Conservation (phyloP, 2,113 vertebrate genomes). For the Apteryx owenii region DNA sequence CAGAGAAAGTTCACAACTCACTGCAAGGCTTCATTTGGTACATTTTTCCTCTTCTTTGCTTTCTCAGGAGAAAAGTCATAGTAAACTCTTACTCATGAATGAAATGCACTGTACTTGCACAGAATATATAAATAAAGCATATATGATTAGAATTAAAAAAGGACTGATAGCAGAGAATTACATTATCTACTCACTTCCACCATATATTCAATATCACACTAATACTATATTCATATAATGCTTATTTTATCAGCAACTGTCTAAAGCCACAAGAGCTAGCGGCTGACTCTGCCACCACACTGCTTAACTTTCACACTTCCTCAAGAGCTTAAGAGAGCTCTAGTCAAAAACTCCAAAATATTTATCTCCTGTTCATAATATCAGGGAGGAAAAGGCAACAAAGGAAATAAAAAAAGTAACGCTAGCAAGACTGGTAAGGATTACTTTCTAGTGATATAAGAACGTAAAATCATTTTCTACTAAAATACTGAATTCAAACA, state of each 20-base stretch:
- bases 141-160: background rate
- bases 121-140: background rate
- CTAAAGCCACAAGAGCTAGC: background rate
- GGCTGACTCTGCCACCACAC: background rate
- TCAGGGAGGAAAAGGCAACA: background rate
- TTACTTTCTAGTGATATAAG: background rate
- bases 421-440: background rate
- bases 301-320: background rate
- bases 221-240: background rate
- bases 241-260: background rate
- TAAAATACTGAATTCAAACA: background rate
- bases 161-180: background rate
- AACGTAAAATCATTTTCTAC: background rate
- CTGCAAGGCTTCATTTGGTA: background rate
- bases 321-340: background rate
- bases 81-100: constrained; percentile 30
- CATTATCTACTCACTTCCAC: background rate
- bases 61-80: constrained; percentile 26
- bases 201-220: background rate
- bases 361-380: background rate
- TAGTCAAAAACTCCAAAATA: background rate
- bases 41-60: constrained; percentile 19
- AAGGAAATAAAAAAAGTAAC: background rate
- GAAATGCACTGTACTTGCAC: constrained; percentile 33
- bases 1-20: constrained; percentile 18